A percentile compares a stretch with the other conserved stretches of the same genome.
phyloP scores from a whole-genome alignment of 2,888 invertebrate species.

The Tinea trinotella region DNA sequence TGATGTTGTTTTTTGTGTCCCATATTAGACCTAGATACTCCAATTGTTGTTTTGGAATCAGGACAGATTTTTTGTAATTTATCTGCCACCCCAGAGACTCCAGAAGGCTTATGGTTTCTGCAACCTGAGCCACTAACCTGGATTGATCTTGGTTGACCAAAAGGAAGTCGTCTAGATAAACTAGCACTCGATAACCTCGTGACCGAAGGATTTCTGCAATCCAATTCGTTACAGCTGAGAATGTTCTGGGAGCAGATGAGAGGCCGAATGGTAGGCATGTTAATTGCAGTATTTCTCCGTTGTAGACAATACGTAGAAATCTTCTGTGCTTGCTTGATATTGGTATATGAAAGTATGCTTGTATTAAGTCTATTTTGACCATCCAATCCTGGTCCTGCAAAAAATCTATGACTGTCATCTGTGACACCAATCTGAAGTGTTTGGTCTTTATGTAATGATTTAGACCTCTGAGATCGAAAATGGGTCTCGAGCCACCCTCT shows the following conservation, averaged over 20 bases:
- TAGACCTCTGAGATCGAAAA: slow-evolving; percentile 26
- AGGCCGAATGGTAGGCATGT: slow-evolving; percentile 20
- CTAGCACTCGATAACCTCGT: neutral
- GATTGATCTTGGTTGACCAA: neutral
- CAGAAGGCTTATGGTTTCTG: slow-evolving; percentile 14
- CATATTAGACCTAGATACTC: slow-evolving; percentile 4
- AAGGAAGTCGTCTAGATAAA: slow-evolving; percentile 11
- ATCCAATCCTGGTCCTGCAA: slow-evolving; percentile 23
- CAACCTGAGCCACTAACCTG: neutral
- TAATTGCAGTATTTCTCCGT: slow-evolving; percentile 16
- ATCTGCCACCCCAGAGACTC: neutral
- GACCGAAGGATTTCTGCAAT: slow-evolving; percentile 17
- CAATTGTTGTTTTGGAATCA: neutral
- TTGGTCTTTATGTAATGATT: slow-evolving; percentile 23
- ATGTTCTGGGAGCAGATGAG: slow-evolving; percentile 18
- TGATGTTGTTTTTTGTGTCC: neutral
- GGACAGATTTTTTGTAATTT: neutral
- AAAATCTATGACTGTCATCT: slow-evolving; percentile 23
- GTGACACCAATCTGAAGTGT: slow-evolving; percentile 25
- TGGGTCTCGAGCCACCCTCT: slow-evolving; percentile 25
- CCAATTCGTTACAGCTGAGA: slow-evolving; percentile 21
- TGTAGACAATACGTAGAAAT: slow-evolving; percentile 20
- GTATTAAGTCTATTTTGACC: slow-evolving; percentile 21
- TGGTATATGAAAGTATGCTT: slow-evolving; percentile 22
- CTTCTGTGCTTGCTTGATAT: slow-evolving; percentile 17